phyloP scores from a whole-genome alignment of 1,140 invertebrate species.

The Myzus persicae region DNA sequence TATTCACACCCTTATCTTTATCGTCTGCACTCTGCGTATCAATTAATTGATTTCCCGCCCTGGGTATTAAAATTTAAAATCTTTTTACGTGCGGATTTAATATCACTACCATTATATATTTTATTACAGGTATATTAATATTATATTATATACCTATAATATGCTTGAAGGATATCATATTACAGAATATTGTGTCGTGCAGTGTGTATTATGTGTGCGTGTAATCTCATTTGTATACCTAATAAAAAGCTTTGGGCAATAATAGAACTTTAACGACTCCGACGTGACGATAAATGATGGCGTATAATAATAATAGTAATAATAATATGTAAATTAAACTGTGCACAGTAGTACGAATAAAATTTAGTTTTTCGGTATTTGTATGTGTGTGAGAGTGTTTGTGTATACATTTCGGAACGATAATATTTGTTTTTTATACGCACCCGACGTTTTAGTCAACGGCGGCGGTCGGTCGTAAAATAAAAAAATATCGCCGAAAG shows the following conservation, averaged over 20 bases:
- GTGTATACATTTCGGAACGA: background rate
- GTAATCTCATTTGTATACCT: background rate
- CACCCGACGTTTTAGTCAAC: background rate
- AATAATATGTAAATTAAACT: conserved; percentile 2
- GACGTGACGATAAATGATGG: background rate
- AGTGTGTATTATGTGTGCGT: background rate
- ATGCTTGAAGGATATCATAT: background rate
- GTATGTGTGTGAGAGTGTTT: background rate
- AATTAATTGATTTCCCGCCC: too few relatives aligned
- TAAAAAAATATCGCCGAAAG: background rate
- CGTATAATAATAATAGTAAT: background rate
- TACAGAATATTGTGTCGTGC: background rate
- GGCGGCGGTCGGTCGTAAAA: background rate
- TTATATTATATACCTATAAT: background rate
- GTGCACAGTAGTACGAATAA: conserved; percentile 20
- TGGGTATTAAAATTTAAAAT: too few relatives aligned
- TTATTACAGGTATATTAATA: background rate
- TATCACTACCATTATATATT: background rate
- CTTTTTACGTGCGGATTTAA: background rate
- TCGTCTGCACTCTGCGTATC: background rate
- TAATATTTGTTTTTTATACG: conserved; percentile 13
- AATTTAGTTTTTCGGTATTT: conserved; percentile 23
- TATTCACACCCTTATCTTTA: too few relatives aligned
- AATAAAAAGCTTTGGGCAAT: background rate
- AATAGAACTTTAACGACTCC: conserved; percentile 18